A percentile compares a stretch with the other conserved stretches of the same genome.
Evolutionary conservation across 2,888 invertebrate species (phyloP).

Genomic region (Orthosia incerta): DNA sequence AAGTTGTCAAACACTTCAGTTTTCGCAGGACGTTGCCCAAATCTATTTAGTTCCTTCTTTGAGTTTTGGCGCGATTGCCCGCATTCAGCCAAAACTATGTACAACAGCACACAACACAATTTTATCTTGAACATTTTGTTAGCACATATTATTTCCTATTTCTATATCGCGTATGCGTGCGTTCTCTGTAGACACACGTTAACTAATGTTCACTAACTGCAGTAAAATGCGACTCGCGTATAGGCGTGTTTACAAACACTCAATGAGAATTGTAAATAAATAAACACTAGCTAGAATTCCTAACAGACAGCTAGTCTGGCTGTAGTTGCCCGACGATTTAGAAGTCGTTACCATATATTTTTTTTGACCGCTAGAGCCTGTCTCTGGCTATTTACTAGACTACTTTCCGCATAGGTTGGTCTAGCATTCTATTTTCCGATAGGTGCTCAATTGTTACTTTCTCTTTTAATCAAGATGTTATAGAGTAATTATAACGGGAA

Average conservation of each 20-base stretch:
- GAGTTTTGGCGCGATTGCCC: constrained; percentile 68
- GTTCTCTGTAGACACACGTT: constrained; percentile 52
- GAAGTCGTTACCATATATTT: not conserved
- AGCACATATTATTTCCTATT: constrained; percentile 64
- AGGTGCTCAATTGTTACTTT: constrained; percentile 59
- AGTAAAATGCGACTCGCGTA: constrained; percentile 20
- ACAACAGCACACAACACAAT: constrained; percentile 64
- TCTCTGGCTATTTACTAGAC: constrained; percentile 2
- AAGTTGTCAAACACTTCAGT: constrained; percentile 81
- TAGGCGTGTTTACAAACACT: constrained; percentile 59
- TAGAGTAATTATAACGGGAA: constrained; percentile 63
- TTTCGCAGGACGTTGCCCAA: constrained; percentile 67
- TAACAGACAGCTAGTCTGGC: not conserved
- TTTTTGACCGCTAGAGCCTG: not conserved
- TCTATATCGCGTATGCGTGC: constrained; percentile 55
- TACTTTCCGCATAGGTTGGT: constrained; percentile 24
- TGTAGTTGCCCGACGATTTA: not conserved
- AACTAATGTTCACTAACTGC: constrained; percentile 58
- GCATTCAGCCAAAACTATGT: constrained; percentile 64
- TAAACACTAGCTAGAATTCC: not conserved
- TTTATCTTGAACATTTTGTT: constrained; percentile 69
- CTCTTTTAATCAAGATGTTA: constrained; percentile 60
- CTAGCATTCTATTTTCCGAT: constrained; percentile 43
- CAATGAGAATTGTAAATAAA: constrained; percentile 31
- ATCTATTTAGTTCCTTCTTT: constrained; percentile 72